phyloP scores from a whole-genome alignment of 2,113 vertebrate genomes.

The Nothobranchius kuhntae region DNA sequence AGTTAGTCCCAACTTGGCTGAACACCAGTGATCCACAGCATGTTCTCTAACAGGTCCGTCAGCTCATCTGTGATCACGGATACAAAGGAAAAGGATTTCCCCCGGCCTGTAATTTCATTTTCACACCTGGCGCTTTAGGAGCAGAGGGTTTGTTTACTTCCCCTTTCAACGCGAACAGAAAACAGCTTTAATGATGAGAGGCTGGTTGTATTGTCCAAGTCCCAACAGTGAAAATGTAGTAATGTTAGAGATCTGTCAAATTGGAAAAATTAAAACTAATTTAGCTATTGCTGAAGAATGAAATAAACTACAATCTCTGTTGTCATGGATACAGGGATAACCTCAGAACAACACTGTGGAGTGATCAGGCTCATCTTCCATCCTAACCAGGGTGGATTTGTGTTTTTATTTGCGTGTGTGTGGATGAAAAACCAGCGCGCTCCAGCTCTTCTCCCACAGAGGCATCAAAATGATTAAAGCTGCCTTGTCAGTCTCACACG shows the following conservation, averaged over 20 bases:
- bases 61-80: too few relatives aligned
- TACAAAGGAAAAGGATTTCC: too few relatives aligned
- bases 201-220: not conserved
- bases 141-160: not conserved
- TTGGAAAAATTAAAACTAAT: not conserved
- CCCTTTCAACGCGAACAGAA: not conserved
- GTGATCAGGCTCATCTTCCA: not conserved
- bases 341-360: not conserved
- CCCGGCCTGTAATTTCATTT: not conserved
- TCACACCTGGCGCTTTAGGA: not conserved
- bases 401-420: not conserved
- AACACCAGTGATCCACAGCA: too few relatives aligned
- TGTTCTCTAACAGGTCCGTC: too few relatives aligned
- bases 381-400: not conserved
- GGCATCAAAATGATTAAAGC: constrained; percentile 67
- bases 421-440: not conserved
- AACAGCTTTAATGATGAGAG: not conserved
- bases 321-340: not conserved
- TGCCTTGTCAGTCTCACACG: constrained; percentile 14
- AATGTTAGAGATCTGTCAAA: not conserved
- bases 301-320: not conserved
- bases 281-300: not conserved
- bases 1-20: too few relatives aligned
- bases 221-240: too few relatives aligned
- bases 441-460: constrained; percentile 29